Evolutionary conservation across 1,140 invertebrate genomes (phyloP).

Genomic region (Araneus ventricosus): DNA sequence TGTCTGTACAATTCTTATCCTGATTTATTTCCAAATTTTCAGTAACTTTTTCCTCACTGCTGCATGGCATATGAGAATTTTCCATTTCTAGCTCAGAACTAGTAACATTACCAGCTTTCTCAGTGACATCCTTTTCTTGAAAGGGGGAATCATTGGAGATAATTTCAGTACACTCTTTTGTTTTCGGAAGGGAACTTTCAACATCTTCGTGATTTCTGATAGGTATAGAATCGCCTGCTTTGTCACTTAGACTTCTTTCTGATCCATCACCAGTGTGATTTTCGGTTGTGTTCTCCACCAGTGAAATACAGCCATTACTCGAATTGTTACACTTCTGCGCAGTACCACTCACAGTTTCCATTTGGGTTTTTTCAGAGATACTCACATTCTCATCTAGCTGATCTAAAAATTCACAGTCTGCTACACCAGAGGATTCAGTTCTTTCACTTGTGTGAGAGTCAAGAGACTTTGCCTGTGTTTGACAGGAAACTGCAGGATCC

Average conservation of each 20-base stretch:
- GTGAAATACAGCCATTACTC: no score
- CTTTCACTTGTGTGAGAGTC: no score
- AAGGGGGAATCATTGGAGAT: background rate
- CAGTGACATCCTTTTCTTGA: background rate
- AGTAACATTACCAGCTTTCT: background rate
- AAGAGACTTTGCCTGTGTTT: no score
- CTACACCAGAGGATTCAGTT: no score
- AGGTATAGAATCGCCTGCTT: background rate
- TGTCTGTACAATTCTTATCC: background rate
- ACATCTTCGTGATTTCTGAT: background rate
- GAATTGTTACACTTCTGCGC: no score
- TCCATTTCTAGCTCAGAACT: background rate
- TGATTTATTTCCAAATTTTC: background rate
- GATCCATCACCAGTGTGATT: no score
- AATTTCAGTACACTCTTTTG: background rate
- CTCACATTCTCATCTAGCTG: no score
- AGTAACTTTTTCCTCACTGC: background rate
- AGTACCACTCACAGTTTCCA: no score
- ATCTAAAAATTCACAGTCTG: no score
- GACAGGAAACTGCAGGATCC: no score
- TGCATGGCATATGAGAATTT: background rate
- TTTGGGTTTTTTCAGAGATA: no score
- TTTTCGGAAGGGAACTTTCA: background rate
- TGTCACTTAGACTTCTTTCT: background rate
- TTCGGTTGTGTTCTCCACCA: no score